These are phyloP conservation scores for Phrynocephalus vlangalii DNA, from an alignment of 2,797 vertebrate species.

Conservation along the genomic window DNA sequence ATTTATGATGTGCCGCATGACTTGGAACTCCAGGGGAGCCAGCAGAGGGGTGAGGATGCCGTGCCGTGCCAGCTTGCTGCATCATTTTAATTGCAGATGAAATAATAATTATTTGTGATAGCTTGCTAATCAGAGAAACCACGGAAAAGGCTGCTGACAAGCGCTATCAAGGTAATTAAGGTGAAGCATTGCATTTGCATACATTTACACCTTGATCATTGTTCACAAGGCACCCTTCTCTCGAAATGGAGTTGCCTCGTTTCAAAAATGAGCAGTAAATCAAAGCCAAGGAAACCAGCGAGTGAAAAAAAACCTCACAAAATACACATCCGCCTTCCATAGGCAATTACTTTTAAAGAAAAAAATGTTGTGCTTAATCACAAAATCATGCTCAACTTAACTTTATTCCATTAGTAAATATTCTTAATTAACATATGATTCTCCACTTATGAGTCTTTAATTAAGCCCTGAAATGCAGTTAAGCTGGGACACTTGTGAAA, in stretches of 20 bases:
- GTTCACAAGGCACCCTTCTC: conserved; percentile 70
- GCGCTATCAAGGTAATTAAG: conserved; percentile 78
- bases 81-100: conserved; percentile 78
- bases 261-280: conserved; percentile 67
- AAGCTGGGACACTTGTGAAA: background rate
- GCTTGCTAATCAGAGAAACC: conserved; percentile 74
- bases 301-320: conserved; percentile 73
- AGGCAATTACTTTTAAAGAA: conserved; percentile 60
- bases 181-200: conserved; percentile 77
- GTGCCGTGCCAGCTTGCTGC: conserved; percentile 41
- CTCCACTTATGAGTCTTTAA: conserved; percentile 22
- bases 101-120: conserved; percentile 79
- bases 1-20: conserved; percentile 29
- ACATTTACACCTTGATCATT: conserved; percentile 79
- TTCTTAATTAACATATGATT: conserved; percentile 44
- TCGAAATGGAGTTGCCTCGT: conserved; percentile 65
- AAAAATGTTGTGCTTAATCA: conserved; percentile 55
- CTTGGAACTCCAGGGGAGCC: conserved; percentile 39
- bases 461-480: conserved; percentile 20
- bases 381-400: conserved; percentile 49
- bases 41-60: conserved; percentile 13
- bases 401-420: conserved; percentile 53
- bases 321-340: conserved; percentile 56
- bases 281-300: conserved; percentile 67
- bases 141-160: conserved; percentile 75